Percentiles rank a stretch among this genome's conserved stretches.
Evolutionary conservation across 2,797 vertebrate species (phyloP).

Genomic region (Acanthopagrus latus): DNA sequence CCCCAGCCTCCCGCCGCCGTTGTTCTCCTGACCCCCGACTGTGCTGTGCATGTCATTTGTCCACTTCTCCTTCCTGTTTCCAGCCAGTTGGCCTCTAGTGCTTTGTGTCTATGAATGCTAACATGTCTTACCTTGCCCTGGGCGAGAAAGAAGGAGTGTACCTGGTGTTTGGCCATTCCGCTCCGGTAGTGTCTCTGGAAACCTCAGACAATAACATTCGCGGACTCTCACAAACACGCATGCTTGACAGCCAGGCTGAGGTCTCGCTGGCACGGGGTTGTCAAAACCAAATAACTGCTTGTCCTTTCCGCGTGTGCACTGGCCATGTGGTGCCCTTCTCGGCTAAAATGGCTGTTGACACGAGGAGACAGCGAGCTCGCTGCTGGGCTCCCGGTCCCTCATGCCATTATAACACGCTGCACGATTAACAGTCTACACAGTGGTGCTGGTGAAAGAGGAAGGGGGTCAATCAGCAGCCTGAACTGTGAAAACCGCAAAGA

Average conservation of each 20-base stretch:
- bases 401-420: conserved; percentile 47
- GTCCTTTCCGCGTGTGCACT: conserved; percentile 66
- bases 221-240: conserved; percentile 40
- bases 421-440: conserved; percentile 67
- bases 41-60: conserved; percentile 70
- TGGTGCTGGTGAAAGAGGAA: conserved; percentile 23
- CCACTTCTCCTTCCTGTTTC: conserved; percentile 68
- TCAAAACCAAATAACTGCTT: conserved; percentile 82
- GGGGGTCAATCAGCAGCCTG: conserved; percentile 71
- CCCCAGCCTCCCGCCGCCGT: conserved; percentile 25
- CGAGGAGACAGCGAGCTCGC: conserved; percentile 69
- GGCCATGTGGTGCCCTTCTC: conserved; percentile 81
- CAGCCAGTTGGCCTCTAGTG: conserved; percentile 74
- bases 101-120: conserved; percentile 78
- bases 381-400: conserved; percentile 57
- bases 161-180: conserved; percentile 75
- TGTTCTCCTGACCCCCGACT: conserved; percentile 53
- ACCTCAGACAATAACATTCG: conserved; percentile 65
- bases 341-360: conserved; percentile 76
- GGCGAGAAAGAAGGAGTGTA: conserved; percentile 75
- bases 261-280: conserved; percentile 78
- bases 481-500: conserved; percentile 79
- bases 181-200: conserved; percentile 69
- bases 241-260: conserved; percentile 66
- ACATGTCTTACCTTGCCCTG: conserved; percentile 81